A percentile compares a stretch with the other conserved stretches of the same genome.
Conservation (phyloP, 2,888 invertebrate genomes). For the Ophonus ardosiacus region DNA sequence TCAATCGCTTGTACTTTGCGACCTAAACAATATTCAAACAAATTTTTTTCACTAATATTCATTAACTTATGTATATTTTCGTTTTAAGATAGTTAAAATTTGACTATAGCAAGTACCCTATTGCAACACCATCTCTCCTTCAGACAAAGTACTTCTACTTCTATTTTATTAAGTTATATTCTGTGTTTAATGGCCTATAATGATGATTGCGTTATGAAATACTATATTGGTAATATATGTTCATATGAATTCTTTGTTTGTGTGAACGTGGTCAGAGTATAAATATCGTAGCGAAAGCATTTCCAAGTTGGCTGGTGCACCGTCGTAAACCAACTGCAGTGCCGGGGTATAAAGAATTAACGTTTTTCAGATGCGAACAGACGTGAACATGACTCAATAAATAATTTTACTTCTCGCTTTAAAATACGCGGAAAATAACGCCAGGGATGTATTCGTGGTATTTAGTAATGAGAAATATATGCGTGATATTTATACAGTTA, state of each 20-base stretch:
- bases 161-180: background rate
- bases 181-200: background rate
- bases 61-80: too few relatives aligned
- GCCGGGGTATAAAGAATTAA: conserved; percentile 68
- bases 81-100: too few relatives aligned
- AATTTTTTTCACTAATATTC: too few relatives aligned
- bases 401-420: conserved; percentile 69
- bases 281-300: conserved; percentile 28
- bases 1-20: too few relatives aligned
- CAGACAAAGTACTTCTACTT: background rate
- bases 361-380: conserved; percentile 71
- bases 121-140: background rate
- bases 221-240: background rate
- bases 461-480: background rate
- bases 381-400: conserved; percentile 71
- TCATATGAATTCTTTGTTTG: conserved; percentile 12
- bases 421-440: conserved; percentile 41
- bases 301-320: background rate
- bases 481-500: too few relatives aligned
- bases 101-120: too few relatives aligned
- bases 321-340: conserved; percentile 34
- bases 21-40: too few relatives aligned
- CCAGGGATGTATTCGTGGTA: conserved; percentile 35
- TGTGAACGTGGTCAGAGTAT: conserved; percentile 8
- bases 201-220: background rate